Conservation (phyloP, 2,888 invertebrate genomes). For the Ornithoptera priamus region DNA sequence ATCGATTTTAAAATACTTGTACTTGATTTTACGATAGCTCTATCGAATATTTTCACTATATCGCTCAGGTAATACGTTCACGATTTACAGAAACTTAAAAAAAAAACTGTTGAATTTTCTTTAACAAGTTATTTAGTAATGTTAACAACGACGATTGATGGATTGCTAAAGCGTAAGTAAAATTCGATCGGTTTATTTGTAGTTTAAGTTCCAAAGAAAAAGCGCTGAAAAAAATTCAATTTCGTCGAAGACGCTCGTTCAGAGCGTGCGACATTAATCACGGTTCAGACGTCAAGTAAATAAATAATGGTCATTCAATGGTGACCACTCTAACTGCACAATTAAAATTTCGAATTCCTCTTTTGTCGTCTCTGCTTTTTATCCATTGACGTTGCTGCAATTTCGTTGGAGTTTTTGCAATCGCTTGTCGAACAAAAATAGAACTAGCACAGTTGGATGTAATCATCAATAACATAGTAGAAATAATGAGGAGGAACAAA, state of each 20-base stretch:
- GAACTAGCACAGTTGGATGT: constrained; percentile 35
- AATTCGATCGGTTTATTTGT: constrained; percentile 24
- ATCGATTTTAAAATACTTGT: too few relatives aligned
- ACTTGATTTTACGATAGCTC: too few relatives aligned
- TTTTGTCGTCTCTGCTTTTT: constrained; percentile 49
- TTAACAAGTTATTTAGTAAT: constrained; percentile 13
- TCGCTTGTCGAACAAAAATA: constrained; percentile 49
- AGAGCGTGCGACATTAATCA: constrained; percentile 44
- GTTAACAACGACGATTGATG: constrained; percentile 17
- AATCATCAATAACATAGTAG: constrained; percentile 23
- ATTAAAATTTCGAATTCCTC: constrained; percentile 59
- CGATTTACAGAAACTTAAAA: neutral
- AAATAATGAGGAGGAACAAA: constrained; percentile 23
- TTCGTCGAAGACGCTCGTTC: constrained; percentile 38
- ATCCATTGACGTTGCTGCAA: constrained; percentile 37
- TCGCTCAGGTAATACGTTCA: neutral
- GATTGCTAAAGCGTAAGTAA: constrained; percentile 9
- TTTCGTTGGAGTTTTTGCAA: constrained; percentile 50
- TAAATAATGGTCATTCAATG: constrained; percentile 34
- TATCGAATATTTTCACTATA: neutral
- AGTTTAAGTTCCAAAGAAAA: constrained; percentile 19
- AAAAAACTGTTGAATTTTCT: neutral
- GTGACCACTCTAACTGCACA: constrained; percentile 31
- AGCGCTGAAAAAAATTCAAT: constrained; percentile 27
- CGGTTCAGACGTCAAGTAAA: constrained; percentile 38